Evolutionary conservation across 1,140 invertebrate species (phyloP).

Genomic region (Drosophila littoralis): DNA sequence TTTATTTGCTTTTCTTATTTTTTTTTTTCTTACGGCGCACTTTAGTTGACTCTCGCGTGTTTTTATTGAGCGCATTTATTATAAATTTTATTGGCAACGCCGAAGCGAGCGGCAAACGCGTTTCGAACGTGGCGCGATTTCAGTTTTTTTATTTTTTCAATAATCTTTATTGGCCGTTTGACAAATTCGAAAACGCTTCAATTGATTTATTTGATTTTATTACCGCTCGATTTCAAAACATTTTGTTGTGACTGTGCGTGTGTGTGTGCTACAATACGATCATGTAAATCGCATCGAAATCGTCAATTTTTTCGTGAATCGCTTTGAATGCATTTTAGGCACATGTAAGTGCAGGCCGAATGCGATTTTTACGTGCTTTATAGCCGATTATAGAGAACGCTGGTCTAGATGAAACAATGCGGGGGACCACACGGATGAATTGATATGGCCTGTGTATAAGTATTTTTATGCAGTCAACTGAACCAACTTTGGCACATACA

Average conservation of each 20-base stretch:
- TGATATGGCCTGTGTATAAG: neutral
- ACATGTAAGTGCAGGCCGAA: constrained; percentile 18
- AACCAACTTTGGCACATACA: neutral
- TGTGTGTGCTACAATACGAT: constrained; percentile 49
- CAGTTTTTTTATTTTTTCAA: constrained; percentile 46
- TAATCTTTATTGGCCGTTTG: constrained; percentile 78
- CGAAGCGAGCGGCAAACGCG: constrained; percentile 2
- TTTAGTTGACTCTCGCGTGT: constrained; percentile 56
- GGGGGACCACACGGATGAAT: neutral
- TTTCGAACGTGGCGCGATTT: constrained; percentile 56
- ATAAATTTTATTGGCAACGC: constrained; percentile 71
- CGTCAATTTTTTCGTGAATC: constrained; percentile 18
- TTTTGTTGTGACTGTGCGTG: neutral
- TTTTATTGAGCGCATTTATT: constrained; percentile 60
- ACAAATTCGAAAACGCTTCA: constrained; percentile 78
- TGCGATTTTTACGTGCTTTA: constrained; percentile 40
- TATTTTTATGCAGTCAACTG: neutral
- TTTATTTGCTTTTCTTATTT: neutral
- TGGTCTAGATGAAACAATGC: neutral
- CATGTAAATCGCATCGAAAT: constrained; percentile 61
- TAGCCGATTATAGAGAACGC: constrained; percentile 18
- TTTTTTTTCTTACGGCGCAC: constrained; percentile 53
- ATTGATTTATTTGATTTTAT: constrained; percentile 81
- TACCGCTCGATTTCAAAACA: constrained; percentile 58
- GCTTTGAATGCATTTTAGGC: constrained; percentile 25